Base-by-base conservation (phyloP, 2,888 invertebrate genomes). In the Drosophila austrosaltans region DNA sequence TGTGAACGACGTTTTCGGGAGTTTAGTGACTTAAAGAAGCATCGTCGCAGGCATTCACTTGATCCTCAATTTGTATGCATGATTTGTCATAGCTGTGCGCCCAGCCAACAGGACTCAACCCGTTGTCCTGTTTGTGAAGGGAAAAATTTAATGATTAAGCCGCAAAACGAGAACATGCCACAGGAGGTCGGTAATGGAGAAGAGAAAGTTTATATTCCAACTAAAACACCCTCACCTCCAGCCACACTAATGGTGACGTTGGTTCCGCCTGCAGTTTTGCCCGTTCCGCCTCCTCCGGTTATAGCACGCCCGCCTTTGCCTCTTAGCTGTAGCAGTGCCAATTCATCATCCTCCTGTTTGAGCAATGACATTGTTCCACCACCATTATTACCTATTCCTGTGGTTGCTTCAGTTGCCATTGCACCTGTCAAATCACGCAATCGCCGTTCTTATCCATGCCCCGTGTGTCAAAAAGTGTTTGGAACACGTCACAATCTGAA, bases 1-100 rank as follows among this genome's bases (percentile, higher is more conserved):
- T 92, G 92, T 63, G 90, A 90, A 10, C 90, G 92, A 4, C 88
- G 92, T 6, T 92, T 92, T 68, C 90, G 92, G 3, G 92, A 92
- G 77, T 92, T 91, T 66, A 92, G 92, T 65, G 92, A 92, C 73
- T 81, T 92, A 10, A 92, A 92, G 69, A 92, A 92, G 72, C 92
- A 92, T 79, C 88, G 92, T 6, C 85, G 91, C 1, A 87, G 92
- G 7, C 92, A 92, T 67, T 69, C 84, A 0, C 86, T 89, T 20
- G 90, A 91, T 63, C 68, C 79, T 0, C 84, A 89, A 12, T 91
- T 89, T 64, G 82, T 90, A 22, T 92, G 92, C 71, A 91, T 92
- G 92, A 86, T 92, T 40, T 92, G 92, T 59, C 89, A 85, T 20
- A 16, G 82, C 25, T 87, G 89, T 16, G 63, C 77, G 28, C 91